Conservation (phyloP, 2,113 vertebrate species). For the Petaurus breviceps region DNA sequence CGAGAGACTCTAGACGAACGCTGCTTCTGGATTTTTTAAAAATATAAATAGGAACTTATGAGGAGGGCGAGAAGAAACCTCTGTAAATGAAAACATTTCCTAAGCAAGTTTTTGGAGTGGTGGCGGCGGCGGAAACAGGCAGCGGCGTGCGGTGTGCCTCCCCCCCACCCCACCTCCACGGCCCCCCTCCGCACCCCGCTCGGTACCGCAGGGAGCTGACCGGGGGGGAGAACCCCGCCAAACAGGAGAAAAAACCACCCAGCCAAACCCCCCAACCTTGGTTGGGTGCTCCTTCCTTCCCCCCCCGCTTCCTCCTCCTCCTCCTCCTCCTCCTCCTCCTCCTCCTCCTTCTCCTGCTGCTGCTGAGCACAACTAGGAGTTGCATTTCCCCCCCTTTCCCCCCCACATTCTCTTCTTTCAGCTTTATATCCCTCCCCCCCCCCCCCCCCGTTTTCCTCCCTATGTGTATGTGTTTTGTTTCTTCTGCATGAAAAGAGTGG, state of each 20-base stretch:
- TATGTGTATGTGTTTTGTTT: conserved; percentile 63
- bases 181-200: neutral
- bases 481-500: conserved; percentile 90
- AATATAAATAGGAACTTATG: conserved; percentile 10
- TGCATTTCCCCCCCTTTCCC: neutral
- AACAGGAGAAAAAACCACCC: neutral
- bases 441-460: neutral
- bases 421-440: conserved; percentile 57
- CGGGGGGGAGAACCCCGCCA: neutral
- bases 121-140: conserved; percentile 64
- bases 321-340: neutral
- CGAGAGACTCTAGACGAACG: neutral
- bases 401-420: neutral
- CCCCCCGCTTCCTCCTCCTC: neutral
- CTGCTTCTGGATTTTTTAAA: neutral
- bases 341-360: neutral
- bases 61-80: conserved; percentile 78
- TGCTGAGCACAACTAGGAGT: neutral
- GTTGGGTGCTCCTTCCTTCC: neutral
- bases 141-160: neutral
- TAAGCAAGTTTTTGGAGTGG: conserved; percentile 83
- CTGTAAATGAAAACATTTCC: conserved; percentile 84
- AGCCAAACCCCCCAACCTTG: neutral
- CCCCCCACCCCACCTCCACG: conserved; percentile 29
- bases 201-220: conserved; percentile 1